Evolutionary conservation across 2,797 vertebrate genomes (phyloP).

Genomic region (Crax fasciolata): DNA sequence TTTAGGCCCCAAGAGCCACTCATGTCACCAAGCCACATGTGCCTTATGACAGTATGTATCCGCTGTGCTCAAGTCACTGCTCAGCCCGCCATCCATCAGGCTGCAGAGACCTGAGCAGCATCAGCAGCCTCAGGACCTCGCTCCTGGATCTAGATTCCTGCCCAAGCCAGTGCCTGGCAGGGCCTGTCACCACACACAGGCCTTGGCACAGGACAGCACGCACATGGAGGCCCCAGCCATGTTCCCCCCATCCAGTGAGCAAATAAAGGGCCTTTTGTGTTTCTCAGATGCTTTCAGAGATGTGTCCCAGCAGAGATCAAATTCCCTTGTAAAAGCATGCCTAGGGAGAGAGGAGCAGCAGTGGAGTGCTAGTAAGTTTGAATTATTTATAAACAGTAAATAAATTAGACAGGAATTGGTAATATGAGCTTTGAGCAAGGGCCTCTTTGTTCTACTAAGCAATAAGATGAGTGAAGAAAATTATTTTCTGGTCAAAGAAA

Average conservation of each 20-base stretch:
- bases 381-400: conserved; percentile 60
- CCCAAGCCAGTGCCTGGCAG: not conserved
- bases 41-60: not conserved
- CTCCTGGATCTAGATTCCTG: not conserved
- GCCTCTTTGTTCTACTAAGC: not conserved
- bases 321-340: conserved; percentile 23
- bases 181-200: not conserved
- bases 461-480: not conserved
- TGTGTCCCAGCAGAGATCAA: conserved; percentile 49
- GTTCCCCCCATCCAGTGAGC: not conserved
- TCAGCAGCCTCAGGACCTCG: not conserved
- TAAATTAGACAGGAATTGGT: conserved; percentile 48
- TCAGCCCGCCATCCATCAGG: not conserved
- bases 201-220: rapidly evolving
- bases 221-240: not conserved
- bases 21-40: not conserved
- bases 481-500: conserved; percentile 10
- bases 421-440: not conserved
- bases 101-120: not conserved
- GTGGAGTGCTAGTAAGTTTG: conserved; percentile 27
- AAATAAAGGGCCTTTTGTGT: conserved; percentile 6
- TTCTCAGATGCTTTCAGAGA: not conserved
- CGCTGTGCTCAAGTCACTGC: not conserved
- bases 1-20: not conserved
- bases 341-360: conserved; percentile 36